Evolutionary conservation across 2,113 vertebrate species (phyloP).

Genomic region (Ctenodactylus gundi): DNA sequence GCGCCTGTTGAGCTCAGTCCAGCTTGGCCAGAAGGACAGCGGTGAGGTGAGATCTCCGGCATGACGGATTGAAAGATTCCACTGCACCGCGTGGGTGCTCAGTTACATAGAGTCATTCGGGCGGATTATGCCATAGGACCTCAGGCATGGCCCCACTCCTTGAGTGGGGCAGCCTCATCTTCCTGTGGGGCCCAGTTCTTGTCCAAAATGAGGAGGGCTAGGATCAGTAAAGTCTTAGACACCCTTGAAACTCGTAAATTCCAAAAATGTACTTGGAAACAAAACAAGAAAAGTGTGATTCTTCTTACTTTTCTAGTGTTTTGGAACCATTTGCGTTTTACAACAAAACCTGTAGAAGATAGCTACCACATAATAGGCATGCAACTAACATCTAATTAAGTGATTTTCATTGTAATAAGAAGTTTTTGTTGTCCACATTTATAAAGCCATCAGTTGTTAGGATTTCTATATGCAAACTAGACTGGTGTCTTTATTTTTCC

Average conservation of each 20-base stretch:
- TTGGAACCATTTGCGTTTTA: not conserved
- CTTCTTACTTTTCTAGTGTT: not conserved
- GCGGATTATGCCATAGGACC: fast-evolving
- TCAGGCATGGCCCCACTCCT: fast-evolving
- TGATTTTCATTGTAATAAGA: not conserved
- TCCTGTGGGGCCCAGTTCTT: not conserved
- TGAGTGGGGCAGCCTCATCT: not conserved
- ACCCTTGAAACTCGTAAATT: not conserved
- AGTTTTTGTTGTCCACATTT: not conserved
- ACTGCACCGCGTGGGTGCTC: not conserved
- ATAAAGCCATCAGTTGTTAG: not conserved
- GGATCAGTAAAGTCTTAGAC: not conserved
- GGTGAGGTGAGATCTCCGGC: not conserved
- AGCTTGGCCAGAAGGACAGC: not conserved
- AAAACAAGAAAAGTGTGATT: not conserved
- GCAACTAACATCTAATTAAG: not conserved
- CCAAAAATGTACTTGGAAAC: not conserved
- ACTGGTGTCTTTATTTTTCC: not conserved
- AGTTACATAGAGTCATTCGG: not conserved
- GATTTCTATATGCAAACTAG: not conserved
- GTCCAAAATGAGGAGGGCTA: not conserved
- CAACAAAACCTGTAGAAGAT: not conserved
- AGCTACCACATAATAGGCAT: not conserved
- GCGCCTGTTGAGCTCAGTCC: not conserved
- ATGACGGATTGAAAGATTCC: not conserved